Conservation (phyloP, 1,140 invertebrate genomes). For the Heliconius hermathena region DNA sequence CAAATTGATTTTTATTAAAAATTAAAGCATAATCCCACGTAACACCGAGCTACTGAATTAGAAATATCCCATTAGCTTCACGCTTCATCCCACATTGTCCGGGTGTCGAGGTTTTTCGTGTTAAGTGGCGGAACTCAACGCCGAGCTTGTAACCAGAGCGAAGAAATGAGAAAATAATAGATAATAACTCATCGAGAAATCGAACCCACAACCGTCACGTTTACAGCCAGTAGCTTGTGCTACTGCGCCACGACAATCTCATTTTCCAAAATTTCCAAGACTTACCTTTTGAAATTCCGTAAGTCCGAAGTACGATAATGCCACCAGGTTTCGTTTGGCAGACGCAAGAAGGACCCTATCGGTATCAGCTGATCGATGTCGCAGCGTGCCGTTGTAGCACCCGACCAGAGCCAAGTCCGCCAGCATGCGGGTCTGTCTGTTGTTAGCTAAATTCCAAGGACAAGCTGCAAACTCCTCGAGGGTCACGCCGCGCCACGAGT, state of each 20-base stretch:
- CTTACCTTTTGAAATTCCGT: slow-evolving; percentile 95
- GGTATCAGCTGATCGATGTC: slow-evolving; percentile 91
- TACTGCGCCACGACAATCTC: no score
- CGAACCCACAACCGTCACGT: no score
- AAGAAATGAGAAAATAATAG: no score
- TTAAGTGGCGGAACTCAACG: no score
- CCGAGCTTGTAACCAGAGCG: no score
- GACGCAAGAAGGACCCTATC: slow-evolving; percentile 96
- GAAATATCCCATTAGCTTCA: neutral
- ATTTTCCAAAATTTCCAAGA: no score
- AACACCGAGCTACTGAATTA: neutral
- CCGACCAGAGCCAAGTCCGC: slow-evolving; percentile 96
- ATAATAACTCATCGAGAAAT: no score
- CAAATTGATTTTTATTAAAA: neutral
- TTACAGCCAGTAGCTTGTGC: no score
- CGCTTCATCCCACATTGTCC: no score
- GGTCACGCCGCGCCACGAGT: slow-evolving; percentile 85
- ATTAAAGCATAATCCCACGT: neutral
- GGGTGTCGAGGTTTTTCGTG: no score
- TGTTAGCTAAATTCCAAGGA: slow-evolving; percentile 95
- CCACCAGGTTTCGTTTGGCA: slow-evolving; percentile 96
- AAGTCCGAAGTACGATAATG: slow-evolving; percentile 98
- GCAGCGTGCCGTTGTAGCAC: slow-evolving; percentile 94
- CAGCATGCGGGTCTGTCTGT: slow-evolving; percentile 98
- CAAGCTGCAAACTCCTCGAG: slow-evolving; percentile 95